Evolutionary conservation across 2,113 vertebrate species (phyloP).

Genomic region (Sorex araneus): DNA sequence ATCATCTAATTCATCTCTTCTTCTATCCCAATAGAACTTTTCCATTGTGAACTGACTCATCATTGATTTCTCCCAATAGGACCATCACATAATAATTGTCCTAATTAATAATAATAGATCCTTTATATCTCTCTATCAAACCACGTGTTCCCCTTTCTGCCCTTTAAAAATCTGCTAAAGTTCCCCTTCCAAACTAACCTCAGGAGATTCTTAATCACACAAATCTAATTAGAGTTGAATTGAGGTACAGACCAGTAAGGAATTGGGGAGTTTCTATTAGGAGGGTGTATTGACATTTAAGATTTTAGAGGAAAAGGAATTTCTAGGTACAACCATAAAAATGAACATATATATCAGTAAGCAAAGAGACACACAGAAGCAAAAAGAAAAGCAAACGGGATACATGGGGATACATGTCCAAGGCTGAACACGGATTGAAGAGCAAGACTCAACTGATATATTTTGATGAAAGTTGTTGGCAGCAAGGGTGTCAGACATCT

Average conservation of each 20-base stretch:
- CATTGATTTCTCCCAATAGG: background rate
- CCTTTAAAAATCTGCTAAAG: background rate
- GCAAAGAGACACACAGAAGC: too few relatives aligned
- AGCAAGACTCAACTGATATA: background rate
- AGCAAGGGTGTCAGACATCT: background rate
- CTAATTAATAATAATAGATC: background rate
- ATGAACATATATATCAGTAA: background rate
- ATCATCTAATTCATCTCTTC: constrained; percentile 16
- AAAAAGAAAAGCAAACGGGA: too few relatives aligned
- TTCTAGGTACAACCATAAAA: background rate
- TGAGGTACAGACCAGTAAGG: background rate
- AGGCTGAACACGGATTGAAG: too few relatives aligned
- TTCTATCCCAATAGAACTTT: background rate
- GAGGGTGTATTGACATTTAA: background rate
- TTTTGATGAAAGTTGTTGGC: background rate
- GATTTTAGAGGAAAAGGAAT: background rate
- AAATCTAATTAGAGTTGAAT: constrained; percentile 46
- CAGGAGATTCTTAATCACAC: background rate
- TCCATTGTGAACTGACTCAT: background rate
- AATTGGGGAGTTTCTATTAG: background rate
- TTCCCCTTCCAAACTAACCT: constrained; percentile 27
- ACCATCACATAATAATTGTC: background rate
- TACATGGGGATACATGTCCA: too few relatives aligned
- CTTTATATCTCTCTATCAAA: background rate
- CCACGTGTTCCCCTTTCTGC: background rate